A percentile compares a stretch with the other conserved stretches of the same genome.
Evolutionary conservation across 2,113 vertebrate species (phyloP).

Genomic region (Mustela lutreola): DNA sequence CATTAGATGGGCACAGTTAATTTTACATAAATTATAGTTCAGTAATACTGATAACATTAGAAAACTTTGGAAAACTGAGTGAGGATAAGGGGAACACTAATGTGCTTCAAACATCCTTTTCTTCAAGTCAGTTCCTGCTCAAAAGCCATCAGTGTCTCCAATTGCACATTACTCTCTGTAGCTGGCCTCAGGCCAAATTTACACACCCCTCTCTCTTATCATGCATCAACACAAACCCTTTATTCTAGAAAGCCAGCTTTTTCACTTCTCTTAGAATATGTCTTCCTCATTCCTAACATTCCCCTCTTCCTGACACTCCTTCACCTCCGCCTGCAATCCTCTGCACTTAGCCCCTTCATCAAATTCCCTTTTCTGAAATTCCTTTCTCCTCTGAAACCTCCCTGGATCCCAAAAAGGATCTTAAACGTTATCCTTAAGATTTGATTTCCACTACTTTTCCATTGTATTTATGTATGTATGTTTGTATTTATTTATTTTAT

Average conservation of each 20-base stretch:
- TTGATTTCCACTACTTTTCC: not conserved
- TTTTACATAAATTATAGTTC: not conserved
- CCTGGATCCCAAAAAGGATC: not conserved
- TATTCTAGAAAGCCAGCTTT: not conserved
- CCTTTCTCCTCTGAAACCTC: not conserved
- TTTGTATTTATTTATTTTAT: not conserved
- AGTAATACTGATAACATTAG: not conserved
- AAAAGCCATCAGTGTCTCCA: not conserved
- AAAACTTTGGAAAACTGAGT: not conserved
- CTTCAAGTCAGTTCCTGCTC: not conserved
- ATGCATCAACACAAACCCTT: not conserved
- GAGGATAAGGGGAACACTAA: not conserved
- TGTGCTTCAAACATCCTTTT: not conserved
- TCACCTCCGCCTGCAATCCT: not conserved
- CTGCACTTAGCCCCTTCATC: not conserved
- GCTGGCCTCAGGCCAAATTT: not conserved
- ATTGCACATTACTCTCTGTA: not conserved
- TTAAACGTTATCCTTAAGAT: not conserved
- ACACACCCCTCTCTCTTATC: not conserved
- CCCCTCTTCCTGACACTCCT: not conserved
- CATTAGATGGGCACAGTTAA: not conserved
- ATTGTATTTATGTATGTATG: not conserved
- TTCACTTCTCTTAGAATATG: not conserved
- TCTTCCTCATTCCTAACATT: not conserved
- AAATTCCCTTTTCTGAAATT: not conserved